Evolutionary conservation across 2,113 vertebrate species (phyloP).

Genomic region (Talpa occidentalis): DNA sequence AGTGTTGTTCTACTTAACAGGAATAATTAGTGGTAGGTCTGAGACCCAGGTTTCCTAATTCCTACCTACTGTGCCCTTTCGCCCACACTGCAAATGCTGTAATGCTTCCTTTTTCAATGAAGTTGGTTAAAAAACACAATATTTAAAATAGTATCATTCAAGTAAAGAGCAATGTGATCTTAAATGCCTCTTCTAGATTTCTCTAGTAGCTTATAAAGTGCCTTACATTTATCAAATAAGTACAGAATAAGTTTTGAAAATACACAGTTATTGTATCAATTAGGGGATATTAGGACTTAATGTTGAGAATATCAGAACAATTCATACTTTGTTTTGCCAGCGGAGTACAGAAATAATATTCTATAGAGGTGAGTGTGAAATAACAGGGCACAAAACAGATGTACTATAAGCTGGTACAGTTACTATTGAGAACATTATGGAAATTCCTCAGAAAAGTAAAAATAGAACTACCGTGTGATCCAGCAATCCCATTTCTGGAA

Average conservation of each 20-base stretch:
- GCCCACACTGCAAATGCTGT: neutral
- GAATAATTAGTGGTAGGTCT: neutral
- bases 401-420: neutral
- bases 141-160: neutral
- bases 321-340: constrained; percentile 37
- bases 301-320: neutral
- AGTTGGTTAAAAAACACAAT: neutral
- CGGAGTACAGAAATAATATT: neutral
- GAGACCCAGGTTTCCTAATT: neutral
- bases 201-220: neutral
- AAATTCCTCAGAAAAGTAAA: neutral
- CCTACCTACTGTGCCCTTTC: neutral
- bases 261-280: neutral
- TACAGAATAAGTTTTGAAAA: constrained; percentile 43
- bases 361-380: neutral
- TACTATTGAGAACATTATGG: neutral
- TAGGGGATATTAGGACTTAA: constrained; percentile 20
- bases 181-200: constrained; percentile 31
- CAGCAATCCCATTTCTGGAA: neutral
- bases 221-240: constrained; percentile 14
- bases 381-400: constrained; percentile 30
- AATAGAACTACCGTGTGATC: neutral
- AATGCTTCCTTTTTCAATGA: neutral
- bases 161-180: neutral
- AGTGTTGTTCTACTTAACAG: neutral